These are phyloP conservation scores for Melanotaenia duboulayi DNA, from an alignment of 2,113 vertebrate species.

Conservation along the genomic window DNA sequence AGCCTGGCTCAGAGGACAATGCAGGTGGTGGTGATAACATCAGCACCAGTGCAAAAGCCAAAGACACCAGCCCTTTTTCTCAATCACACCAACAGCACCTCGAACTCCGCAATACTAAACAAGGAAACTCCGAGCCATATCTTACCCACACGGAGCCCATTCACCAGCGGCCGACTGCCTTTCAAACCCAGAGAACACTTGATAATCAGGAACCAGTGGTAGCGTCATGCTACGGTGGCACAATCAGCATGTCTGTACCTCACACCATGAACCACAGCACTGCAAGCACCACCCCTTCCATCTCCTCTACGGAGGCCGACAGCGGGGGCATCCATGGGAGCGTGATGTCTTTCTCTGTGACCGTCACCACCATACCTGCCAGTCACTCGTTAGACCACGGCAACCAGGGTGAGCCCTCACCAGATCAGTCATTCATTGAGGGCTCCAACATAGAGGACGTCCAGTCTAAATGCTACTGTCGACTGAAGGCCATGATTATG, in stretches of 20 bases:
- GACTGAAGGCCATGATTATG: conserved; percentile 99
- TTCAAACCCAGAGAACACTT: conserved; percentile 79
- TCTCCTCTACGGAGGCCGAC: conserved; percentile 48
- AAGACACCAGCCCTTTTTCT: conserved; percentile 84
- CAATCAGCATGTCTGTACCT: conserved; percentile 91
- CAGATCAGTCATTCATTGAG: conserved; percentile 88
- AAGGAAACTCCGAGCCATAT: conserved; percentile 81
- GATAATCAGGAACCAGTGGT: conserved; percentile 74
- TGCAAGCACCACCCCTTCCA: conserved; percentile 59
- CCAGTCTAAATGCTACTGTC: conserved; percentile 95
- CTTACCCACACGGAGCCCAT: conserved; percentile 44
- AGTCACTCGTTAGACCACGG: conserved; percentile 78
- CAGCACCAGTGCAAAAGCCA: conserved; percentile 75
- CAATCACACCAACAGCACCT: conserved; percentile 83
- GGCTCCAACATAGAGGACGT: conserved; percentile 85
- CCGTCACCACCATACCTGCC: conserved; percentile 94
- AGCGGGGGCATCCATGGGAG: conserved; percentile 79
- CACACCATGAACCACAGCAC: conserved; percentile 80
- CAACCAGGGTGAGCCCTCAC: conserved; percentile 82
- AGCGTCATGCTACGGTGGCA: conserved; percentile 88
- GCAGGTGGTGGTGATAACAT: conserved; percentile 44
- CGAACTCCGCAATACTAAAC: conserved; percentile 76
- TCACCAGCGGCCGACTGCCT: conserved; percentile 76
- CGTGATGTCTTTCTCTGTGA: conserved; percentile 98
- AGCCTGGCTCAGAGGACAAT: conserved; percentile 72